Base-by-base conservation (phyloP, 2,797 vertebrate species). In the Myotis myotis region DNA sequence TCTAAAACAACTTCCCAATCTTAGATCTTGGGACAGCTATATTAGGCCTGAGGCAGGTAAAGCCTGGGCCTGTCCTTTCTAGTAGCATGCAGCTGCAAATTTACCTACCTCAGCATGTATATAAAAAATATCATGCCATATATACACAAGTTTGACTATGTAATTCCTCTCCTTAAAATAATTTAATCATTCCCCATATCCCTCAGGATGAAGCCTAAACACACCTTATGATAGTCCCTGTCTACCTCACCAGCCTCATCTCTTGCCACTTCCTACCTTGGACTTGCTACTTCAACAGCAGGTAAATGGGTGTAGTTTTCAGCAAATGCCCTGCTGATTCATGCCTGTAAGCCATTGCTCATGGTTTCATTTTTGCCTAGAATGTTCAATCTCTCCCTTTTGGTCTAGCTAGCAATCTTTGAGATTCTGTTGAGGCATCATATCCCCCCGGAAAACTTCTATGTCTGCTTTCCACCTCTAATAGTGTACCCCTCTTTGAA, bases 241-340 rank as follows among this genome's bases (percentile, higher is more conserved):
- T 33, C 30, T 47, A n/a, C 28, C 13, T 66, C 68, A 93, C 38
- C 30, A 88, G 60, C 3, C 20, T 82, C 84, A 78, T 93, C 36
- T 91, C 36, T 89, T 89, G 33, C 53, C 33, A 71, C 70, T 85
- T n/a, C 25, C 83, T 97, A 44, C 33, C 49, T 62, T 82, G 55
- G 71, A 79, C 25, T 87, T 79, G 25, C 25, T 86, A 76, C 44
- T 87, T 85, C 68, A 87, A 60, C 3, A 74, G 23, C 66, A 87
- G 60, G 47, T 53, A 76, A 91, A 86, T 80, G 70, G 25, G 62
- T 74, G 20, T 38, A 78, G 57, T 62, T 93, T 76, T 22, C 30
- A 82, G 51, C 20, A 85, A 53, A 47, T 7, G 11, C 36, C 41
- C 25, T 94, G 30, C 30, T 78, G 38, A 70, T 90, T 95, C 84